These are phyloP conservation scores for Nanorana parkeri DNA, from an alignment of 2,113 vertebrate species.

Conservation along the genomic window DNA sequence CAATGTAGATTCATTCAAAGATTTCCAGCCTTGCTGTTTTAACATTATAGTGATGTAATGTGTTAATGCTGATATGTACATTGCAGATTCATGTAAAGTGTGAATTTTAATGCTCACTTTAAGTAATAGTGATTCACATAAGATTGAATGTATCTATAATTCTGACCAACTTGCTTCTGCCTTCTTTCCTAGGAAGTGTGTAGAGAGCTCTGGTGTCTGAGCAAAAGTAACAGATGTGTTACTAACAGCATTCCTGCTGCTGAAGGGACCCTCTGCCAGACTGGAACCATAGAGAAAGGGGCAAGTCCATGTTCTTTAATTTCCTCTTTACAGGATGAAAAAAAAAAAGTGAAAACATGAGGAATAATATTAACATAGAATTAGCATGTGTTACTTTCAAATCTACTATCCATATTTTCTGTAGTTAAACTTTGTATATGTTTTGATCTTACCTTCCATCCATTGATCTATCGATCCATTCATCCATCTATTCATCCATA, in stretches of 20 bases:
- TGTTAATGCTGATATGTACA: too few species aligned
- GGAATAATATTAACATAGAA: too few species aligned
- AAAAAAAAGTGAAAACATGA: too few species aligned
- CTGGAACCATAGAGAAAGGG: slow-evolving; percentile 95
- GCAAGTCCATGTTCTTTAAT: slow-evolving; percentile 74
- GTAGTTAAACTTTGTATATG: background rate
- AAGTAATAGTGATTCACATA: too few species aligned
- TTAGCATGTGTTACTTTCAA: too few species aligned
- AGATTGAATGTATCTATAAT: slow-evolving; percentile 60
- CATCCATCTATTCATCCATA: background rate
- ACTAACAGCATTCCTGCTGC: slow-evolving; percentile 98
- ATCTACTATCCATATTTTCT: too few species aligned
- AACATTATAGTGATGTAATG: too few species aligned
- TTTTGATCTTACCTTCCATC: background rate
- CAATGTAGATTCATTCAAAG: too few species aligned
- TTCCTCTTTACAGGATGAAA: background rate
- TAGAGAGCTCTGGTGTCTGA: slow-evolving; percentile 99
- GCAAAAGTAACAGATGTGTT: slow-evolving; percentile 99
- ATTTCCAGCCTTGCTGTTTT: too few species aligned
- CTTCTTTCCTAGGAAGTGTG: slow-evolving; percentile 99
- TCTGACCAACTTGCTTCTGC: slow-evolving; percentile 97
- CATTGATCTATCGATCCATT: background rate
- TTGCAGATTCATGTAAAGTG: too few species aligned
- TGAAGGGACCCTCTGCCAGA: slow-evolving; percentile 96
- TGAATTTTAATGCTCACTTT: too few species aligned